These are phyloP conservation scores for Pteruthius melanotis DNA, from an alignment of 2,113 vertebrate genomes.

Conservation along the genomic window DNA sequence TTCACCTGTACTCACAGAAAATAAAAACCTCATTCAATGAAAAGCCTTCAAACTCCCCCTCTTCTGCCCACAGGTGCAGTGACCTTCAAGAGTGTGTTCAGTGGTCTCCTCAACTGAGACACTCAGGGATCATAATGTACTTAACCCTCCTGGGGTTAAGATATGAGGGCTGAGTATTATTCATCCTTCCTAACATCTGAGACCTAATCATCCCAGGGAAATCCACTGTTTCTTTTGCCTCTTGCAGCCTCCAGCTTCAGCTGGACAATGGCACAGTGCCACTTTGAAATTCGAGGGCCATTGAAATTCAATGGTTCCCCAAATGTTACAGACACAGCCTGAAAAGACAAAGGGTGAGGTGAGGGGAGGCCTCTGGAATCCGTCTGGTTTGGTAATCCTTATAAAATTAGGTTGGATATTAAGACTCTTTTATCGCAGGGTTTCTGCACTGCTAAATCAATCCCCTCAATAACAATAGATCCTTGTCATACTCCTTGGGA, in stretches of 20 bases:
- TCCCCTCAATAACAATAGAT: conserved; percentile 44
- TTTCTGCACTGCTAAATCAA: background rate
- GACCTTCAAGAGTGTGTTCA: background rate
- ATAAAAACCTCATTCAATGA: background rate
- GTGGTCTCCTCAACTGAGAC: background rate
- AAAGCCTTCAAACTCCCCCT: background rate
- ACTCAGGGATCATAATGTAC: background rate
- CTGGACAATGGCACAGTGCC: background rate
- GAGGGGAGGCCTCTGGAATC: background rate
- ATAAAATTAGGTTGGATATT: conserved; percentile 57
- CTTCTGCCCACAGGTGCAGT: background rate
- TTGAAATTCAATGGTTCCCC: conserved; percentile 23
- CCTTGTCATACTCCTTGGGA: background rate
- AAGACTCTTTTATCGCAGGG: background rate
- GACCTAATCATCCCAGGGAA: background rate
- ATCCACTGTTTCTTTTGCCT: background rate
- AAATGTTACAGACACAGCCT: background rate
- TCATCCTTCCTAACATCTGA: background rate
- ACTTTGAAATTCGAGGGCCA: background rate
- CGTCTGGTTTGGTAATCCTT: conserved; percentile 40
- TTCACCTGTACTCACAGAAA: background rate
- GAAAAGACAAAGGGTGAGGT: background rate
- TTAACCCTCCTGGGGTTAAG: background rate
- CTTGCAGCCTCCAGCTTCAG: background rate
- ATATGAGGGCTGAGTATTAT: background rate